Evolutionary conservation across 2,797 vertebrate genomes (phyloP), one percentile per base, ranked within the genome.

Genomic region (Falco columbarius): DNA sequence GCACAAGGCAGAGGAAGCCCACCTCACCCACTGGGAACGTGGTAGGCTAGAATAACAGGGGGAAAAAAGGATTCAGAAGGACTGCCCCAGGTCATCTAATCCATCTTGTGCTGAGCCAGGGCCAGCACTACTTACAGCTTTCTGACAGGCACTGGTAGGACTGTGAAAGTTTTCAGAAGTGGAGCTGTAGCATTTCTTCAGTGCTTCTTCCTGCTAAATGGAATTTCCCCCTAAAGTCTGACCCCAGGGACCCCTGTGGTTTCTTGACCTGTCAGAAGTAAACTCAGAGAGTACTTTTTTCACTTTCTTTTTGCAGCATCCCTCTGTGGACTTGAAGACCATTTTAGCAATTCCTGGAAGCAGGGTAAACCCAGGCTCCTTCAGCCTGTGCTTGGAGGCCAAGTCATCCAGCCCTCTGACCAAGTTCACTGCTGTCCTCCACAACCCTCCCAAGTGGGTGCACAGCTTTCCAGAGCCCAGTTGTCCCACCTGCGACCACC

Each of bases 221-320:
- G 34, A 92, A 94, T 93, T 96, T 94, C 62, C 85, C 86, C 38
- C 34, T 62, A 0, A 72, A 54, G 16, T 18, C 22, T 70, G 46
- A 72, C 54, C 75, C 13, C 15, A 47, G 21, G 14, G 18, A 15
- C 5, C 17, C 15, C 12, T 36, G 66, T 89, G 54, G 59, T 56
- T 89, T 90, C 27, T 58, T 62, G 47, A 75, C 21, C 62, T 62
- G 51, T 10, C 34, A 86, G n/a, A 94, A 92, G 61, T 94, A 88
- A 93, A 70, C 20, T 79, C 51, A 59, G 46, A 73, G 38, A 77
- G 42, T 49, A 63, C 10, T 82, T 91, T 79, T 93, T 96, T 94
- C 70, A 95, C 93, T 94, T 96, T 95, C 92, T 47, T 27, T 96
- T 92, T 0, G 0, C 38, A 89, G 4, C 62, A 75, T 30, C 58